These are phyloP conservation scores for Mylabris sibirica DNA, from an alignment of 2,888 invertebrate species.

Conservation along the genomic window DNA sequence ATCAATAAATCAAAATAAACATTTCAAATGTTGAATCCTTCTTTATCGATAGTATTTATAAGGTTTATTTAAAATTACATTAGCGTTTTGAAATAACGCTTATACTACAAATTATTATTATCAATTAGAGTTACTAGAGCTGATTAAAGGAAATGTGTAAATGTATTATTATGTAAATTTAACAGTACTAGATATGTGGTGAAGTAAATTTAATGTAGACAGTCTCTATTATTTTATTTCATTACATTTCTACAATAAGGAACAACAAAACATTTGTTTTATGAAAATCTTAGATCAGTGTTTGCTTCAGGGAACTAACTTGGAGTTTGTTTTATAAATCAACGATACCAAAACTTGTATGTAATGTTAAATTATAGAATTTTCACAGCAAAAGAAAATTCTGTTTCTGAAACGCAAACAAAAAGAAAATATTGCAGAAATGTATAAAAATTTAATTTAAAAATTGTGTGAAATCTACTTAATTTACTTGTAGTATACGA, in stretches of 20 bases:
- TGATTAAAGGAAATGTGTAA: neutral
- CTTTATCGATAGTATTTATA: too few relatives aligned
- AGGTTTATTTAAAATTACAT: too few relatives aligned
- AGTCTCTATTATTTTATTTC: neutral
- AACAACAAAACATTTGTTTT: neutral
- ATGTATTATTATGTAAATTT: neutral
- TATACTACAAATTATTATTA: too few relatives aligned
- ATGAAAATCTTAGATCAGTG: neutral
- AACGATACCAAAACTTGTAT: neutral
- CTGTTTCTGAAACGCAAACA: neutral
- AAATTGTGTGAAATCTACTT: neutral
- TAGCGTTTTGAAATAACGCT: too few relatives aligned
- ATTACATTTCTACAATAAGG: neutral
- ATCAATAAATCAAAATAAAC: too few relatives aligned
- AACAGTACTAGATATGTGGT: neutral
- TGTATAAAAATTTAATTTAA: neutral
- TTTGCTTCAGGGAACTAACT: neutral
- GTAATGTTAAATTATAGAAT: conserved; percentile 4
- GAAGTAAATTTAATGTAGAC: neutral
- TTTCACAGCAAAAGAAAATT: neutral
- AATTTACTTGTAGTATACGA: neutral
- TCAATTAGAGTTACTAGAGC: neutral
- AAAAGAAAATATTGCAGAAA: neutral
- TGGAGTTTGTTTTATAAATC: neutral
- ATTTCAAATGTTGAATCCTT: too few relatives aligned